A percentile compares a stretch with the other conserved stretches of the same genome.
phyloP scores from a whole-genome alignment of 1,140 invertebrate species.

The Meloidogyne exigua region DNA sequence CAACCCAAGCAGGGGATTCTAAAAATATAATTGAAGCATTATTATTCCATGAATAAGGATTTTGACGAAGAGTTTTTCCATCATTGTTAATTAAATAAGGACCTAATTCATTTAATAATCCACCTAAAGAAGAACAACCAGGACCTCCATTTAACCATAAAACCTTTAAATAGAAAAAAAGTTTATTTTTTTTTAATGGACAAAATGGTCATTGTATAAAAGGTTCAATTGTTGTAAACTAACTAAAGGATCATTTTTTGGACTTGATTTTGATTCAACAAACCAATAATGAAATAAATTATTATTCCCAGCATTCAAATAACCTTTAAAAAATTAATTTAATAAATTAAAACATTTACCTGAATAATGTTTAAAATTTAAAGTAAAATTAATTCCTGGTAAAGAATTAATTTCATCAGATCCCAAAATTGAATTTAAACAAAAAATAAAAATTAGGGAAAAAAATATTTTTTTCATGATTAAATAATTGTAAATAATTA shows the following conservation, averaged over 20 bases:
- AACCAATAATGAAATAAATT: constrained; percentile 65
- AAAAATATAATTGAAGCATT: constrained; percentile 48
- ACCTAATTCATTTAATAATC: constrained; percentile 68
- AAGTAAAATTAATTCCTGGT: constrained; percentile 50
- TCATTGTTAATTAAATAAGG: constrained; percentile 65
- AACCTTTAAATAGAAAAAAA: constrained; percentile 52
- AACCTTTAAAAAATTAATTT: constrained; percentile 5
- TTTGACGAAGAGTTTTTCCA: constrained; percentile 64
- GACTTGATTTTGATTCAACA: constrained; percentile 65
- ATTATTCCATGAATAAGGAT: constrained; percentile 58
- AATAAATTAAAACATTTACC: constrained; percentile 40
- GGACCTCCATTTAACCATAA: constrained; percentile 70
- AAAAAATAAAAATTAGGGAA: no score
- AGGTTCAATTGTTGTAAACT: neutral
- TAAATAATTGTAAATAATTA: no score
- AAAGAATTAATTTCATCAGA: constrained; percentile 32
- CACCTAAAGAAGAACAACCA: constrained; percentile 68
- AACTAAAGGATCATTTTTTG: constrained; percentile 65
- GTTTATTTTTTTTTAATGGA: no score
- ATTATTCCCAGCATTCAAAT: constrained; percentile 10
- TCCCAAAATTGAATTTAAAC: no score
- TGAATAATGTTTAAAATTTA: constrained; percentile 55
- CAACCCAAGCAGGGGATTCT: constrained; percentile 51
- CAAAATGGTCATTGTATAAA: no score
- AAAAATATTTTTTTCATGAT: no score